Evolutionary conservation across 2,888 invertebrate genomes (phyloP).

Genomic region (Cheilosia pagana): DNA sequence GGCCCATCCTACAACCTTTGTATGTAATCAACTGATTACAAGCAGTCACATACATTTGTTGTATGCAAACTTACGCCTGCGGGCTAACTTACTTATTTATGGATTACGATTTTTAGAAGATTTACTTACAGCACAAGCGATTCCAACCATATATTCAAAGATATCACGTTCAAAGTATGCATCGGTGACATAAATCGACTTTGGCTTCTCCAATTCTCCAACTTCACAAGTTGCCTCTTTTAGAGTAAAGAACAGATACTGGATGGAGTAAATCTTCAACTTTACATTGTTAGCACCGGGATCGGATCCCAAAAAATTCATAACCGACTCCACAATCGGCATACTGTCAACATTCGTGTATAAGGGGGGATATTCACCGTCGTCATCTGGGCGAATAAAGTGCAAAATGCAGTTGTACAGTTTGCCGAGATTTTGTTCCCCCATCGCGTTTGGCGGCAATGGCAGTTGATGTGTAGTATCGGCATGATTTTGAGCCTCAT

Average conservation of each 20-base stretch:
- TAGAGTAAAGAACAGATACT: conserved; percentile 79
- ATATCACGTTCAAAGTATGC: conserved; percentile 79
- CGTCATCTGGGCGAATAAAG: conserved; percentile 80
- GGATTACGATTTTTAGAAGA: not conserved
- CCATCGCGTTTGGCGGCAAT: conserved; percentile 82
- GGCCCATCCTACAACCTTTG: no score
- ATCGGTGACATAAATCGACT: conserved; percentile 78
- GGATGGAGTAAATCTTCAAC: conserved; percentile 79
- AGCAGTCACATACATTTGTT: no score
- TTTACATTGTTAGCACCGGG: conserved; percentile 76
- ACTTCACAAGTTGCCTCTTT: conserved; percentile 79
- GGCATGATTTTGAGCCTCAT: conserved; percentile 83
- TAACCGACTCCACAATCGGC: conserved; percentile 80
- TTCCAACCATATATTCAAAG: conserved; percentile 80
- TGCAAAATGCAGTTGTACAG: conserved; percentile 82
- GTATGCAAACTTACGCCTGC: no score
- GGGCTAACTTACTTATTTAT: no score
- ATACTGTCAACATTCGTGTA: conserved; percentile 81
- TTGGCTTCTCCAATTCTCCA: conserved; percentile 76
- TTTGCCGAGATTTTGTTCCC: conserved; percentile 78
- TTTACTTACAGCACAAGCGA: conserved; percentile 81
- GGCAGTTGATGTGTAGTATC: conserved; percentile 84
- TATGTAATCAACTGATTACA: no score
- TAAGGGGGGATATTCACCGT: conserved; percentile 81
- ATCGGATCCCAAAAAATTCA: conserved; percentile 78